Evolutionary conservation across 2,113 vertebrate species (phyloP).

Genomic region (Alethe diademata): DNA sequence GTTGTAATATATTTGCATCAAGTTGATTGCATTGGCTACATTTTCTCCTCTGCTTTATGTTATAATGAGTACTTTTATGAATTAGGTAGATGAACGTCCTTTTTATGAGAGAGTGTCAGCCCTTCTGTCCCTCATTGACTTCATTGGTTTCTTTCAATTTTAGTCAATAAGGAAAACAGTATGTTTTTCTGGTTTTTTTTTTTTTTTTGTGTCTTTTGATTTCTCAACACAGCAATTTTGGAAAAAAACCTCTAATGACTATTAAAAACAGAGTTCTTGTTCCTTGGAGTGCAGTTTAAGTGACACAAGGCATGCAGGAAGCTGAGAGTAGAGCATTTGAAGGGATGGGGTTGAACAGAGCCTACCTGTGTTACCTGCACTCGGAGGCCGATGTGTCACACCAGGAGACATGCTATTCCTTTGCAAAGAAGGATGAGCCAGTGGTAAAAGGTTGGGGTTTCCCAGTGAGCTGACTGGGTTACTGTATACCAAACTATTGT

Average conservation of each 20-base stretch:
- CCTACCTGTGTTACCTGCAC: constrained; percentile 93
- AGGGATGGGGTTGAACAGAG: neutral
- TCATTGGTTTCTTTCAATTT: neutral
- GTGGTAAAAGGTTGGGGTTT: constrained; percentile 95
- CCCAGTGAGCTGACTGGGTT: constrained; percentile 92
- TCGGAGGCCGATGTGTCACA: constrained; percentile 94
- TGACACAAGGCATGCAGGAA: neutral
- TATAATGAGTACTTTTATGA: neutral
- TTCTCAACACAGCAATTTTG: neutral
- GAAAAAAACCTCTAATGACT: neutral
- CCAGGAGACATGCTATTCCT: constrained; percentile 99
- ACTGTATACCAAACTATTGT: constrained; percentile 95
- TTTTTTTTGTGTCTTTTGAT: neutral
- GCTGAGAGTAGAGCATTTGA: neutral
- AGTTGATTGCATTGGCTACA: neutral
- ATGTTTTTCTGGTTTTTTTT: no score
- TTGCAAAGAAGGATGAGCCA: constrained; percentile 96
- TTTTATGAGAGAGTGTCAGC: neutral
- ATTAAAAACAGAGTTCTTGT: neutral
- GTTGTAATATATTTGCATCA: neutral
- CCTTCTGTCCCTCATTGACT: constrained; percentile 14
- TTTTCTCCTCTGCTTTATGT: neutral
- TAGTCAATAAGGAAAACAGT: neutral
- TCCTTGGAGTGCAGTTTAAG: neutral
- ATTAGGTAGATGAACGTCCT: neutral